Evolutionary conservation across 2,888 invertebrate genomes (phyloP), one percentile per base, ranked within the genome.

Genomic region (Polietes domitor): DNA sequence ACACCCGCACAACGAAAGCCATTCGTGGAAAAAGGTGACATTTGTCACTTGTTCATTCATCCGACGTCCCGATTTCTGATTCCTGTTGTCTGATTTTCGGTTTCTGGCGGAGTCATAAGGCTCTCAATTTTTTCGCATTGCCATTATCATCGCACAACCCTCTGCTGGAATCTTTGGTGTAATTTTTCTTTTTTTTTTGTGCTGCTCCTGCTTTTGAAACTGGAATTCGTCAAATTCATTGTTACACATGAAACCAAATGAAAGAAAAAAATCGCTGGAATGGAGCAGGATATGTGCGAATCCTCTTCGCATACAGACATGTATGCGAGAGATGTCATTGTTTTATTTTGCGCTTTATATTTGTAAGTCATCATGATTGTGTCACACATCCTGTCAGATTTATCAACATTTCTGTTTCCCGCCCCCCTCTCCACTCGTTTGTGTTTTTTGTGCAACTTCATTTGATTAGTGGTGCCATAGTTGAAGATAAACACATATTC

Each of bases 351-450:
- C 6, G 1, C 17, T 47, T 71, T 17, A 17, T 55, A 53, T 72
- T 72, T 72, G 53, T 55, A 55, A 72, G 37, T 72, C 41, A 73
- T 79, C 65, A 70, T 50, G 68, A 73, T 83, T 76, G 41, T 76
- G 76, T 68, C 72, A 79, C 37, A 79, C 28, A 72, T 76, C 47
- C 50, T 76, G 79, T 83, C 79, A 79, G 65, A 76, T 79, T 76
- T 83, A 76, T 78, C 61, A 75, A 63, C 53, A 65, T 28, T 79
- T 79, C 19, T 37, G 4, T 61, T 28, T 15, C n/a, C 32, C 7
- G 32, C 32, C 7, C 32, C 32, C 7, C 32, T 26, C 15, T 12
- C 10, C 26, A 4, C 10, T 26, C 58, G 1, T 10, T 26, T 61
- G 21, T 15, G n/a, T 2, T 61, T 61, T 58, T 58, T 21, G 21